Evolutionary conservation across 2,888 invertebrate genomes (phyloP).

Genomic region (Eurytoma adleriae): DNA sequence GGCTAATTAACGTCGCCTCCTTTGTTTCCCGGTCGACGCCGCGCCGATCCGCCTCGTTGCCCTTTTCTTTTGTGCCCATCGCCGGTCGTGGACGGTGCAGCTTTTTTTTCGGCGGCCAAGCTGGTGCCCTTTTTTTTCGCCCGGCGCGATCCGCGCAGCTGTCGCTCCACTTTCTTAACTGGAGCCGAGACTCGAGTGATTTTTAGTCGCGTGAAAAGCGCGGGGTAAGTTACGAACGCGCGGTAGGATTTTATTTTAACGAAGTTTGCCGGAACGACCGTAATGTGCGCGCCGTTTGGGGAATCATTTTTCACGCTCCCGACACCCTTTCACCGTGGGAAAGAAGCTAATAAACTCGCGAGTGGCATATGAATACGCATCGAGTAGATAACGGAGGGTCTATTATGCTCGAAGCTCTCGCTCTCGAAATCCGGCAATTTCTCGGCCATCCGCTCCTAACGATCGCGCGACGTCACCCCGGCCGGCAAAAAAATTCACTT

Average conservation of each 20-base stretch:
- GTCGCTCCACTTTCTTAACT: background rate
- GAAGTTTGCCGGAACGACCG: too few relatives aligned
- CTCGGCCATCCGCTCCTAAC: background rate
- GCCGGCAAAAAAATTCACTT: slow-evolving; percentile 52
- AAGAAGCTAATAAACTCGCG: too few relatives aligned
- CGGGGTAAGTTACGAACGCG: too few relatives aligned
- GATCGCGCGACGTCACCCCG: background rate
- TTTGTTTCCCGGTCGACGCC: slow-evolving; percentile 36
- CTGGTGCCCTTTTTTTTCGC: background rate
- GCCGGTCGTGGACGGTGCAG: background rate
- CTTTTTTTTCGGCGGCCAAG: background rate
- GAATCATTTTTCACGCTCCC: too few relatives aligned
- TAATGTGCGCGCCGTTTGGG: too few relatives aligned
- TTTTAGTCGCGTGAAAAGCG: too few relatives aligned
- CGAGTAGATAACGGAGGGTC: too few relatives aligned
- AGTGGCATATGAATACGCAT: too few relatives aligned
- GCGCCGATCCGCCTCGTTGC: slow-evolving; percentile 13
- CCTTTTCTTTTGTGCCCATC: background rate
- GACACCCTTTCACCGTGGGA: too few relatives aligned
- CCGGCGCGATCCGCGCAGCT: background rate
- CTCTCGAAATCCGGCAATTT: slow-evolving; percentile 16
- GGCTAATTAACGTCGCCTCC: slow-evolving; percentile 45
- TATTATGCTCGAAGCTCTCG: slow-evolving; percentile 20
- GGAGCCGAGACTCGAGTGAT: too few relatives aligned
- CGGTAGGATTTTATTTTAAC: too few relatives aligned